These are phyloP conservation scores for Heterohyrax brucei DNA, from an alignment of 2,797 vertebrate species.

Conservation along the genomic window DNA sequence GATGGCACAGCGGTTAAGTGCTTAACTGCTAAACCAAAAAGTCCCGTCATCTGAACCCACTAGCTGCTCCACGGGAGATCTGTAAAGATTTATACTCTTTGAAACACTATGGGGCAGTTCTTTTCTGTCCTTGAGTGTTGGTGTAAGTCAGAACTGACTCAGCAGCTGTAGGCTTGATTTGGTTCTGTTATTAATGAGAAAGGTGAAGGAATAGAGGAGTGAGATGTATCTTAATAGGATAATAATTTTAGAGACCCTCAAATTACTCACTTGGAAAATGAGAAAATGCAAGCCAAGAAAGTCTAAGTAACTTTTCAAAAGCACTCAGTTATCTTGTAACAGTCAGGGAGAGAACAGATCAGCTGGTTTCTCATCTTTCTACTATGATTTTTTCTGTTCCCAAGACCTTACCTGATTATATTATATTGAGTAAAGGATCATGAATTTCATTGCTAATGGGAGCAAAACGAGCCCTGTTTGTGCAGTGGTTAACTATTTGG, in stretches of 20 bases:
- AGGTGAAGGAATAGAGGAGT: background rate
- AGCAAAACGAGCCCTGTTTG: background rate
- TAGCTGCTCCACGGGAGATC: no score
- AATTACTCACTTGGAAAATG: slow-evolving; percentile 19
- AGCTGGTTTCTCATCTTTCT: slow-evolving; percentile 7
- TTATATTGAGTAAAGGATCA: background rate
- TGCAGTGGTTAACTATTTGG: background rate
- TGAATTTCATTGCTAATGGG: slow-evolving; percentile 40
- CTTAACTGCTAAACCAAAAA: no score
- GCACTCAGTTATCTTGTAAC: background rate
- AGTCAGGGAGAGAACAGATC: background rate
- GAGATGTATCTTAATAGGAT: background rate
- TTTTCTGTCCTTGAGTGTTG: no score
- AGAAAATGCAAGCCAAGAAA: background rate
- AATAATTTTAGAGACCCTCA: background rate
- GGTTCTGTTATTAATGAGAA: background rate
- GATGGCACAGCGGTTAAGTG: no score
- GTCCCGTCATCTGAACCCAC: no score
- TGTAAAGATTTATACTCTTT: no score
- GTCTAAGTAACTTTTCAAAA: background rate
- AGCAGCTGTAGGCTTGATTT: no score
- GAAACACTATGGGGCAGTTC: no score
- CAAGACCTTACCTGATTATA: no score
- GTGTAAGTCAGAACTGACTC: no score
- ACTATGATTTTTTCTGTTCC: background rate